Base-by-base conservation (phyloP, 2,113 vertebrate species). In the Gulo gulo region DNA sequence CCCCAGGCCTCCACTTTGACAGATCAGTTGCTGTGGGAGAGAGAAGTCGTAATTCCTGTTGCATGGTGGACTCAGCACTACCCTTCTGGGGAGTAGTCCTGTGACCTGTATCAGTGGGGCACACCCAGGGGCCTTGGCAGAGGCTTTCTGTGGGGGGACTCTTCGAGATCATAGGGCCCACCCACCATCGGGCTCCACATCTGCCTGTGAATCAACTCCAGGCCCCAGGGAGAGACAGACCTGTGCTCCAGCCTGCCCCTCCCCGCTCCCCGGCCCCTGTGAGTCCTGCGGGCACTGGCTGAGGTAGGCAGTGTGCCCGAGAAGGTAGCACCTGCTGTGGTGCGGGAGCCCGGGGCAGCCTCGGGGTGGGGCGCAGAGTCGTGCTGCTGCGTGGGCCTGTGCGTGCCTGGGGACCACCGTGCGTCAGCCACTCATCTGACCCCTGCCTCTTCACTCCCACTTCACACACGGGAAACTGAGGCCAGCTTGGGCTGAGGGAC, bases 11-110 rank as follows among this genome's bases (percentile, higher is more conserved):
- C 47, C 23, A 8, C 57, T 8, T 12, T 12, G 45, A 73, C 24
- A 12, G 14, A 55, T 47, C 74, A 21, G 50, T n/a, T n/a, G 45
- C 59, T 7, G 10, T 50, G 6, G 55, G 65, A 21, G 26, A 47
- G 78, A 24, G 23, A 79, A 39, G 13, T 8, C 52, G 63, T 36
- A 2, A 12, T 71, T 59, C 57, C 12, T 16, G 20, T 52, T 20
- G 7, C 2, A 2, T 4, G 1, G 73, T 65, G 34, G 29, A 5
- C 82, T 50, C 3, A 3, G 65, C 24, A 4, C 79, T 4, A 1
- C 15, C 80, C 55, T 73, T 50, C 42, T 11, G 18, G 24, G 52
- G 39, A 83, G 26, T 21, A 16, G 50, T 69, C 61, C 34, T 42
- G 5, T 4, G 34, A 55, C 45, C 45, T 18, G 15, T 45, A n/a